Conservation (phyloP, 2,888 invertebrate species). For the Lasioglossum leucozonium region DNA sequence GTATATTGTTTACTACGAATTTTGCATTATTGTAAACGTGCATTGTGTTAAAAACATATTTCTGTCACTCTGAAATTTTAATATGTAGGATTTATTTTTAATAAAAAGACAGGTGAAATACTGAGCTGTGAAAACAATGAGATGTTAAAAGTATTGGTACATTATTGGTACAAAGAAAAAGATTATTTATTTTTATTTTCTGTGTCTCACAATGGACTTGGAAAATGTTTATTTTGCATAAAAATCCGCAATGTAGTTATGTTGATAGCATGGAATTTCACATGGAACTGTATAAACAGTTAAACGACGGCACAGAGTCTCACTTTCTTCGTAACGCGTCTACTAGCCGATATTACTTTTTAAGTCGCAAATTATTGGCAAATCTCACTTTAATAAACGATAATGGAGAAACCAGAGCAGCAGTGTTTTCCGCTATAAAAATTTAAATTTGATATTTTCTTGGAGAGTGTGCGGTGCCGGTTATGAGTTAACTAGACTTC, state of each 20-base stretch:
- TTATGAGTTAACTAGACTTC: slow-evolving; percentile 26
- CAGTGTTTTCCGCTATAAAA: slow-evolving; percentile 16
- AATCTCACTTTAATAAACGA: slow-evolving; percentile 29
- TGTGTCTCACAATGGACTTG: background rate
- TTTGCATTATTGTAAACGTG: background rate
- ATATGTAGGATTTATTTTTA: background rate
- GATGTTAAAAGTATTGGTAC: background rate
- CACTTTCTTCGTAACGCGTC: background rate
- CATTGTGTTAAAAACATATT: background rate
- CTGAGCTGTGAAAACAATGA: background rate
- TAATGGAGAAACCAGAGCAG: background rate
- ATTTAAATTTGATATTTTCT: slow-evolving; percentile 26
- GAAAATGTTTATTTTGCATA: background rate
- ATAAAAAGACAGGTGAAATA: background rate
- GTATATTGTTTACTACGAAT: background rate
- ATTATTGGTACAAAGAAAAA: background rate
- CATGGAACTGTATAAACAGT: background rate
- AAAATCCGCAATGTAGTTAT: background rate
- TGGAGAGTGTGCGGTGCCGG: slow-evolving; percentile 6
- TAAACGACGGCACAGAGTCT: background rate
- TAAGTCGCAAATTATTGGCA: background rate
- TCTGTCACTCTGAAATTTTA: background rate
- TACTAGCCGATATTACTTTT: background rate
- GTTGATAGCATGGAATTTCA: background rate
- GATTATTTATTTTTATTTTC: background rate